Conservation (phyloP, 2,888 invertebrate genomes). For the Polyommatus iphigenia region DNA sequence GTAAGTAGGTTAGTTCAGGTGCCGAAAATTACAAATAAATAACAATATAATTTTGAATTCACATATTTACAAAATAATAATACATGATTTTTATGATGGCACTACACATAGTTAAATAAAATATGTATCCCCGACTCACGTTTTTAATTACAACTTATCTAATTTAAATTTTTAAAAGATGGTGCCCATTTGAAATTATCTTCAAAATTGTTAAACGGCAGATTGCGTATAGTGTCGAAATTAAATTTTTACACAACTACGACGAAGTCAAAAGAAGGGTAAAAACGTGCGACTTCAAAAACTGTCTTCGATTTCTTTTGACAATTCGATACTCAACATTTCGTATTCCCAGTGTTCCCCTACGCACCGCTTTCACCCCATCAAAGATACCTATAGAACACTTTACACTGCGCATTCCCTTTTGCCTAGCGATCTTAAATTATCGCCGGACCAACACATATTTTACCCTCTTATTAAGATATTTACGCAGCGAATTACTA, state of each 20-base stretch:
- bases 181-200: not conserved
- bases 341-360: no score
- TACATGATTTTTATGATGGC: not conserved
- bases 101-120: not conserved
- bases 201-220: not conserved
- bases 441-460: no score
- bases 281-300: not conserved
- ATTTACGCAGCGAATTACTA: no score
- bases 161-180: not conserved
- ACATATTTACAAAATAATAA: slow-evolving; percentile 5
- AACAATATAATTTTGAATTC: not conserved
- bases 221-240: no score
- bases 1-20: not conserved
- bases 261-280: not conserved
- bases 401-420: no score
- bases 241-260: not conserved
- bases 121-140: not conserved
- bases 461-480: no score
- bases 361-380: no score
- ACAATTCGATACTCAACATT: no score
- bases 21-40: slow-evolving; percentile 1
- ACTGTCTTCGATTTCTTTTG: no score
- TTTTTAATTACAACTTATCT: not conserved
- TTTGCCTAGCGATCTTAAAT: no score
- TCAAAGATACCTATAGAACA: no score